Percentiles rank a stretch among this genome's conserved stretches.
Evolutionary conservation across 1,140 invertebrate species (phyloP).

Genomic region (Oreohelix idahoensis): DNA sequence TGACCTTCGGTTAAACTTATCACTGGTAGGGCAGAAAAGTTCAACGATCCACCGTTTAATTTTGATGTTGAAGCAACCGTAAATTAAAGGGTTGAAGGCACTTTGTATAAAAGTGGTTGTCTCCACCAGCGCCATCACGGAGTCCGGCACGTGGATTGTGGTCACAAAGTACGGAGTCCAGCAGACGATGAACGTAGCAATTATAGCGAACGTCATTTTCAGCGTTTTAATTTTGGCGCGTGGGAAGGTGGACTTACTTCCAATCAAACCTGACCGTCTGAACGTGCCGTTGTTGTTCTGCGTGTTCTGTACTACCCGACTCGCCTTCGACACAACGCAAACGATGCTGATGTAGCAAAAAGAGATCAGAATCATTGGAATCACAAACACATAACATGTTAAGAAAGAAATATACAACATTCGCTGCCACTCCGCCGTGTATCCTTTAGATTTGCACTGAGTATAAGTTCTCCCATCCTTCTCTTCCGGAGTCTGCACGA

Average conservation of each 20-base stretch:
- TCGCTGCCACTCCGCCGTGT: slow-evolving; percentile 73
- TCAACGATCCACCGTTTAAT: slow-evolving; percentile 61
- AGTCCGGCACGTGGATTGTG: slow-evolving; percentile 65
- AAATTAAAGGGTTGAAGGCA: slow-evolving; percentile 73
- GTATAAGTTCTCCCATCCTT: slow-evolving; percentile 61
- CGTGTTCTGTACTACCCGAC: slow-evolving; percentile 37
- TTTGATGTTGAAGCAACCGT: slow-evolving; percentile 73
- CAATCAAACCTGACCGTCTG: slow-evolving; percentile 47
- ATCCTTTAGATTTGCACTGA: slow-evolving; percentile 70
- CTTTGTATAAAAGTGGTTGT: slow-evolving; percentile 73
- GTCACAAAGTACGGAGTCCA: slow-evolving; percentile 75
- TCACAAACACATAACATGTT: slow-evolving; percentile 71
- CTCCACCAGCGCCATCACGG: slow-evolving; percentile 70
- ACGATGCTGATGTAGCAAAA: slow-evolving; percentile 72
- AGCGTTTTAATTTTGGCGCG: slow-evolving; percentile 74
- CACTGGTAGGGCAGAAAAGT: slow-evolving; percentile 55
- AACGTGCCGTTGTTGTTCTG: slow-evolving; percentile 49
- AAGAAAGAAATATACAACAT: slow-evolving; percentile 73
- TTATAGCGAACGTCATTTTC: slow-evolving; percentile 74
- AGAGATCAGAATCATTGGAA: slow-evolving; percentile 71
- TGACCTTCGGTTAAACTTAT: background rate
- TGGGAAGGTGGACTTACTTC: slow-evolving; percentile 59
- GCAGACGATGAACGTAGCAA: slow-evolving; percentile 72
- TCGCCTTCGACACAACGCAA: slow-evolving; percentile 41
- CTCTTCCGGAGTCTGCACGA: slow-evolving; percentile 62